Percentiles rank a stretch among this genome's conserved stretches.
Conservation (phyloP, 2,113 vertebrate genomes). For the Bagarius yarrelli region DNA sequence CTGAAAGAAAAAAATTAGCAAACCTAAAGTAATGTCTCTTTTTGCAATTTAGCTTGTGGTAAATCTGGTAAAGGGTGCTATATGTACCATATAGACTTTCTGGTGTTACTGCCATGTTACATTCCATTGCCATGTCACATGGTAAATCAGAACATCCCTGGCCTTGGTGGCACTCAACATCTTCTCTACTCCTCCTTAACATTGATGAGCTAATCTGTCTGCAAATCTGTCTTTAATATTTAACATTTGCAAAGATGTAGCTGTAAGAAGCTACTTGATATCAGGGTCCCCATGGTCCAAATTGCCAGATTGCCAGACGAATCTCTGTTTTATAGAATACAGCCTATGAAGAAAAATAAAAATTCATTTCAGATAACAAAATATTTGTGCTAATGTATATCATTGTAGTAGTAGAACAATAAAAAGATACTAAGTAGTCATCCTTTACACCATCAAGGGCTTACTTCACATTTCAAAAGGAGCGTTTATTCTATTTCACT, state of each 20-base stretch:
- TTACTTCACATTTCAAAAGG: slow-evolving; percentile 43
- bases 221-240: neutral
- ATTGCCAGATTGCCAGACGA: neutral
- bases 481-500: slow-evolving; percentile 35
- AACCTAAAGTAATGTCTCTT: neutral
- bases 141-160: neutral
- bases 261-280: neutral
- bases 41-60: neutral
- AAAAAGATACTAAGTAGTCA: slow-evolving; percentile 25
- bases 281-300: neutral
- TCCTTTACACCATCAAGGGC: slow-evolving; percentile 40
- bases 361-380: neutral
- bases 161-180: neutral
- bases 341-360: neutral
- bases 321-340: neutral
- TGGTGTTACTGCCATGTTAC: neutral
- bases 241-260: neutral
- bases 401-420: slow-evolving; percentile 7
- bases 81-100: neutral
- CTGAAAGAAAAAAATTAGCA: neutral
- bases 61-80: neutral
- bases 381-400: neutral
- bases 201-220: neutral
- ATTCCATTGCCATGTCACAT: neutral
- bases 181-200: neutral